These are phyloP conservation scores for Cotesia typhae DNA, from an alignment of 1,140 invertebrate species.

Conservation along the genomic window DNA sequence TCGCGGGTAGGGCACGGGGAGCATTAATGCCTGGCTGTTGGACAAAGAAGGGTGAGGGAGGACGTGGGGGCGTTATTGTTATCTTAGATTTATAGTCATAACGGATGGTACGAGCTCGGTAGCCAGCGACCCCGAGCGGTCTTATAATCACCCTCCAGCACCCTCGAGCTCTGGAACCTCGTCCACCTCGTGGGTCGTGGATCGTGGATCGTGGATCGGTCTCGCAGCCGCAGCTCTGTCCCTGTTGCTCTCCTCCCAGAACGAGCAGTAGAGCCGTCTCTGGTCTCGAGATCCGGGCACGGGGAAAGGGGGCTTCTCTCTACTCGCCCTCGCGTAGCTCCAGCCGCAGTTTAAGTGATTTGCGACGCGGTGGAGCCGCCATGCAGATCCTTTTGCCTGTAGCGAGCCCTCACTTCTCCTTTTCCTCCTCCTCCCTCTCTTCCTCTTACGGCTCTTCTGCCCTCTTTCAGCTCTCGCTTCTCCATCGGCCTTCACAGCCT, in stretches of 20 bases:
- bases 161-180: slow-evolving; percentile 35
- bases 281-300: too few relatives aligned
- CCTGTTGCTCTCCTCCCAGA: slow-evolving; percentile 35
- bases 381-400: slow-evolving; percentile 65
- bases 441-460: slow-evolving; percentile 22
- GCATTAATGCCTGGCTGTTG: slow-evolving; percentile 44
- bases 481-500: slow-evolving; percentile 22
- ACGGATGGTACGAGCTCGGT: slow-evolving; percentile 64
- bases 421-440: slow-evolving; percentile 23
- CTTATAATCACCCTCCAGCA: slow-evolving; percentile 65
- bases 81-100: slow-evolving; percentile 68
- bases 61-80: slow-evolving; percentile 63
- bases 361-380: slow-evolving; percentile 65
- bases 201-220: too few relatives aligned
- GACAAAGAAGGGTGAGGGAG: slow-evolving; percentile 47
- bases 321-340: slow-evolving; percentile 36
- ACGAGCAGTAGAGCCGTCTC: too few relatives aligned
- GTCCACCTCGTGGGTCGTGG: slow-evolving; percentile 21
- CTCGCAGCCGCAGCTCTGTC: slow-evolving; percentile 6
- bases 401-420: slow-evolving; percentile 37
- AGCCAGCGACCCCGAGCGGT: slow-evolving; percentile 64
- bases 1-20: slow-evolving; percentile 38
- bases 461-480: slow-evolving; percentile 36
- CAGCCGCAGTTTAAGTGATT: slow-evolving; percentile 65
- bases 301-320: slow-evolving; percentile 19